These are phyloP conservation scores for Melanotaenia parkinsoni DNA, from an alignment of 2,797 vertebrate genomes.

Conservation along the genomic window DNA sequence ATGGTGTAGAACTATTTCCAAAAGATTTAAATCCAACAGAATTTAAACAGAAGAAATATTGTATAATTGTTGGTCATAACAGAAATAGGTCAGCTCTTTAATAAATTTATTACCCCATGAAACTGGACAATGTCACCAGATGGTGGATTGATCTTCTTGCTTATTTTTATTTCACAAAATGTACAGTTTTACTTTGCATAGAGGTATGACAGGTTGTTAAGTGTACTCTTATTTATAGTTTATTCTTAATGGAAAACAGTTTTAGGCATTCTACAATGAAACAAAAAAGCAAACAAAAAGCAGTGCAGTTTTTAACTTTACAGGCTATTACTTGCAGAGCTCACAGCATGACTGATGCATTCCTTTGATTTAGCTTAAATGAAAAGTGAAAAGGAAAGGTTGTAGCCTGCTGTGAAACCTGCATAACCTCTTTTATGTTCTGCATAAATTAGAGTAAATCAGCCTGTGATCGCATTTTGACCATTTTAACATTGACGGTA, in stretches of 20 bases:
- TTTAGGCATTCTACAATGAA: not conserved
- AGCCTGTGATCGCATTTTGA: slow-evolving; percentile 39
- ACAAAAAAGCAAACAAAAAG: slow-evolving; percentile 20
- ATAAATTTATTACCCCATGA: too few relatives aligned
- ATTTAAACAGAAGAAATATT: too few relatives aligned
- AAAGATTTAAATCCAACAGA: too few relatives aligned
- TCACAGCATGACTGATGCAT: slow-evolving; percentile 36
- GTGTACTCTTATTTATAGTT: slow-evolving; percentile 11
- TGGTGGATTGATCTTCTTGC: not conserved
- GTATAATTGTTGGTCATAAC: too few relatives aligned
- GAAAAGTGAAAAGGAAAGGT: slow-evolving; percentile 23
- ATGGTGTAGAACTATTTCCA: not conserved
- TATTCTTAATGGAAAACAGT: slow-evolving; percentile 3
- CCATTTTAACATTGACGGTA: slow-evolving; percentile 14
- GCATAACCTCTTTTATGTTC: slow-evolving; percentile 13
- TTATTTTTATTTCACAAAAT: not conserved
- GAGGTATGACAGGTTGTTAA: slow-evolving; percentile 1
- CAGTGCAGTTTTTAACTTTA: slow-evolving; percentile 6
- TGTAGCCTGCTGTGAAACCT: slow-evolving; percentile 40
- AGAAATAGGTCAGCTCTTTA: too few relatives aligned
- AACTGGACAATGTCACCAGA: not conserved
- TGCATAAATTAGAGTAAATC: slow-evolving; percentile 25
- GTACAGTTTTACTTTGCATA: not conserved
- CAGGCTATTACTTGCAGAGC: slow-evolving; percentile 21
- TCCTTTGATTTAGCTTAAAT: slow-evolving; percentile 48